phyloP scores from a whole-genome alignment of 2,113 vertebrate genomes.

The Rynchops niger region DNA sequence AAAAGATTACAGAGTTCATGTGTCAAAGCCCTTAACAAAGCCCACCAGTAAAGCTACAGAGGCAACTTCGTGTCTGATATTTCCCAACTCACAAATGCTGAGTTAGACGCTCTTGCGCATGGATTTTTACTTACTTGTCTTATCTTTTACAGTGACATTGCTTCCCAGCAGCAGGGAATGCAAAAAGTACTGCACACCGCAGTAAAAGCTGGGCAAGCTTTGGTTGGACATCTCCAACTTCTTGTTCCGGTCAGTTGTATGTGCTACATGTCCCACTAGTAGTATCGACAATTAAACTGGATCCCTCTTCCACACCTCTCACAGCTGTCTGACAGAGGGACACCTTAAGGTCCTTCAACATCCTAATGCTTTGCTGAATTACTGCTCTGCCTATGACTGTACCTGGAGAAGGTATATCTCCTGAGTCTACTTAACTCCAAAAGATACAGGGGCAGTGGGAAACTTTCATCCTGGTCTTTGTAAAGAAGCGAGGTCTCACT shows the following conservation, averaged over 20 bases:
- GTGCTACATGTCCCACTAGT: accelerated
- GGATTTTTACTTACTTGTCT: background rate
- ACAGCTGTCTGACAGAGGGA: accelerated
- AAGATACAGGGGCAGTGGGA: background rate
- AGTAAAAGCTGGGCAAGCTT: background rate
- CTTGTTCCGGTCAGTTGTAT: background rate
- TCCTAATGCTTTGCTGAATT: background rate
- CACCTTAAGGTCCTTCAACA: background rate
- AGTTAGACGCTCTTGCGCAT: background rate
- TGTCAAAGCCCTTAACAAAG: background rate
- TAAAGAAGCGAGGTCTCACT: background rate
- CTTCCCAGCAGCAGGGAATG: background rate
- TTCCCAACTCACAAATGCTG: background rate
- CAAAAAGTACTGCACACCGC: accelerated
- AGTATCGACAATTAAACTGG: accelerated
- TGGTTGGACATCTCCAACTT: background rate
- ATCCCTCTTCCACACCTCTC: background rate
- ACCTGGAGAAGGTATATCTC: background rate
- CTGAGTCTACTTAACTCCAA: background rate
- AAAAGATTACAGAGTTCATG: background rate
- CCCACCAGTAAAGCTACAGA: background rate
- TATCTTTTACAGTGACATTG: background rate
- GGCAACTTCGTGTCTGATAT: background rate
- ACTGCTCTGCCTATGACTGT: background rate
- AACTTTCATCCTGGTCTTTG: background rate